Percentiles rank a stretch among this genome's conserved stretches.
These are phyloP conservation scores for Sylvilagus floridanus DNA, from an alignment of 2,797 vertebrate species.

Conservation along the genomic window DNA sequence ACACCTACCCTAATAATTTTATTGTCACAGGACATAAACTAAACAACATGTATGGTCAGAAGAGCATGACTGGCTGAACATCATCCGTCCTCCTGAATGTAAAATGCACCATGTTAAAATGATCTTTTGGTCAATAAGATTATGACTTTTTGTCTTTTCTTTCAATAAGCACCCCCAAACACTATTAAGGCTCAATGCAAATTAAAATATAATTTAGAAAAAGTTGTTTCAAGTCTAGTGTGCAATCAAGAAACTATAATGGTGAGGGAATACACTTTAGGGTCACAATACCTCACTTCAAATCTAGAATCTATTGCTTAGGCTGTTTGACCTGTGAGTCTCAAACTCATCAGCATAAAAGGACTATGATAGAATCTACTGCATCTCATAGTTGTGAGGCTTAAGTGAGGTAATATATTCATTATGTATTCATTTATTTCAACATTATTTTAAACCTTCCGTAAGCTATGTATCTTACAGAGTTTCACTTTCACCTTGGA, in stretches of 20 bases:
- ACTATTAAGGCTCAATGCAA: background rate
- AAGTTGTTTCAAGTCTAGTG: background rate
- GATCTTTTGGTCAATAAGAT: background rate
- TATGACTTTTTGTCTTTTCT: slow-evolving; percentile 36
- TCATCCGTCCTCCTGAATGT: background rate
- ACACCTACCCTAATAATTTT: slow-evolving; percentile 59
- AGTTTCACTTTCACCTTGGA: background rate
- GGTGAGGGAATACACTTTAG: background rate
- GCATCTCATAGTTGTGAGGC: background rate
- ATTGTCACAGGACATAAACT: slow-evolving; percentile 67
- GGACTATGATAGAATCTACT: background rate
- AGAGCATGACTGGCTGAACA: background rate
- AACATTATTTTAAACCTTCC: background rate
- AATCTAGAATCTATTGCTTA: background rate
- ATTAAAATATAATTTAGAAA: background rate
- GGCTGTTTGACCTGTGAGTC: background rate
- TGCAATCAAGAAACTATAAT: background rate
- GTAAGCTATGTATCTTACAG: background rate
- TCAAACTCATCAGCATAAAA: background rate
- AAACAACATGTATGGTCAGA: slow-evolving; percentile 61
- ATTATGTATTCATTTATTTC: background rate
- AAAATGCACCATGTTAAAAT: background rate
- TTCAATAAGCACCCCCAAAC: background rate
- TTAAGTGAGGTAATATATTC: background rate
- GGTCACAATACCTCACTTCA: background rate